Conservation (phyloP, 2,797 vertebrate genomes). For the Rhadinocentrus ornatus region DNA sequence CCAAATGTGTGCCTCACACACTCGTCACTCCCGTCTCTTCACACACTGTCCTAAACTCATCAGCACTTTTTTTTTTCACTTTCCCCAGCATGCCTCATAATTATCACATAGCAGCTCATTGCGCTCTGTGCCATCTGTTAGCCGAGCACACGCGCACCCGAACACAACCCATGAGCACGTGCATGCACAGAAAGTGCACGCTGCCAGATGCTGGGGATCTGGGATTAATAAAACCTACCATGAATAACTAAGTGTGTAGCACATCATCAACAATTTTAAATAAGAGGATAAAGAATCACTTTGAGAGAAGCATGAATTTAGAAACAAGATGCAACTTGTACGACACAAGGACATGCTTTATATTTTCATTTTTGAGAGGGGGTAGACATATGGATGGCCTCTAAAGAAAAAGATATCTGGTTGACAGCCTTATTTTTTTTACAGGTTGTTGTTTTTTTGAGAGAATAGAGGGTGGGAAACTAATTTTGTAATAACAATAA, state of each 20-base stretch:
- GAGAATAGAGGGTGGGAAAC: background rate
- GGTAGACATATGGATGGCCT: no score
- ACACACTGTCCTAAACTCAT: constrained; percentile 60
- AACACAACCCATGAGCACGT: constrained; percentile 8
- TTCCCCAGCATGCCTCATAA: constrained; percentile 74
- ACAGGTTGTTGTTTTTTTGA: background rate
- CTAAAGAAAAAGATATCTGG: background rate
- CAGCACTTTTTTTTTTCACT: constrained; percentile 55
- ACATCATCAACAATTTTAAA: constrained; percentile 63
- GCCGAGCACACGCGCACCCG: constrained; percentile 30
- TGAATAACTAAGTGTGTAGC: constrained; percentile 61
- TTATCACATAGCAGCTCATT: constrained; percentile 81
- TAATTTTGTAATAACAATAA: background rate
- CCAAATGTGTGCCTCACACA: constrained; percentile 4
- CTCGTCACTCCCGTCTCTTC: constrained; percentile 30
- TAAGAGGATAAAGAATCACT: constrained; percentile 43
- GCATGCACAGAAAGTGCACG: constrained; percentile 27
- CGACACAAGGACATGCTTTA: background rate
- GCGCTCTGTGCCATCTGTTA: constrained; percentile 80
- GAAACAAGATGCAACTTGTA: background rate
- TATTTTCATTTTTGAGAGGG: background rate
- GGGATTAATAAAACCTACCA: constrained; percentile 58
- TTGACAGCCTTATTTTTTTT: background rate
- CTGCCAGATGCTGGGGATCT: constrained; percentile 58
- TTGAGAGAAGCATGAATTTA: constrained; percentile 13